Evolutionary conservation across 2,797 vertebrate species (phyloP).

Genomic region (Darevskia mixta): DNA sequence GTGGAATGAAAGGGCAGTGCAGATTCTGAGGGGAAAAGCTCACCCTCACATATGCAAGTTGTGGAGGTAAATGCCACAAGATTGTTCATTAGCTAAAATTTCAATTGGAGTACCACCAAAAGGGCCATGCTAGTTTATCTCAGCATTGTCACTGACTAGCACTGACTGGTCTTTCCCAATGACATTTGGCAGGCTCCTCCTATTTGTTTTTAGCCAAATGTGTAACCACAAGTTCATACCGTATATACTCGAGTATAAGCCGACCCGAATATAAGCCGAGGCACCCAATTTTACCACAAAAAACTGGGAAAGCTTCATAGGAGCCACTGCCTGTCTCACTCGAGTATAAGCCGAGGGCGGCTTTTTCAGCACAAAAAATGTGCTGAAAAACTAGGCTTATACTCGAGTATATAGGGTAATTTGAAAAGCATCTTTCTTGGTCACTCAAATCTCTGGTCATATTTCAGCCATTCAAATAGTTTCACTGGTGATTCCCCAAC

Average conservation of each 20-base stretch:
- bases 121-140: too few relatives aligned
- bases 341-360: too few relatives aligned
- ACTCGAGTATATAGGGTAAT: too few relatives aligned
- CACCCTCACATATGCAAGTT: not conserved
- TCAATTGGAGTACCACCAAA: not conserved
- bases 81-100: not conserved
- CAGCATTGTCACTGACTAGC: too few relatives aligned
- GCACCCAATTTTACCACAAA: too few relatives aligned
- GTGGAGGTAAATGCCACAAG: not conserved
- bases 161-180: not conserved
- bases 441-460: not conserved
- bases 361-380: too few relatives aligned
- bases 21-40: not conserved
- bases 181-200: not conserved
- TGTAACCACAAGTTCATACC: not conserved
- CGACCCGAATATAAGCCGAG: too few relatives aligned
- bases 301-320: too few relatives aligned
- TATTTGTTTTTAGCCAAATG: not conserved
- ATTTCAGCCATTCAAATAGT: not conserved
- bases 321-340: too few relatives aligned
- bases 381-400: too few relatives aligned
- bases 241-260: too few relatives aligned
- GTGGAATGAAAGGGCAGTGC: not conserved
- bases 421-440: not conserved
- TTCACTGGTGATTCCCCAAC: not conserved